Evolutionary conservation across 2,113 vertebrate genomes (phyloP), one percentile per base, ranked within the genome.

Genomic region (Cephalopterus ornatus): DNA sequence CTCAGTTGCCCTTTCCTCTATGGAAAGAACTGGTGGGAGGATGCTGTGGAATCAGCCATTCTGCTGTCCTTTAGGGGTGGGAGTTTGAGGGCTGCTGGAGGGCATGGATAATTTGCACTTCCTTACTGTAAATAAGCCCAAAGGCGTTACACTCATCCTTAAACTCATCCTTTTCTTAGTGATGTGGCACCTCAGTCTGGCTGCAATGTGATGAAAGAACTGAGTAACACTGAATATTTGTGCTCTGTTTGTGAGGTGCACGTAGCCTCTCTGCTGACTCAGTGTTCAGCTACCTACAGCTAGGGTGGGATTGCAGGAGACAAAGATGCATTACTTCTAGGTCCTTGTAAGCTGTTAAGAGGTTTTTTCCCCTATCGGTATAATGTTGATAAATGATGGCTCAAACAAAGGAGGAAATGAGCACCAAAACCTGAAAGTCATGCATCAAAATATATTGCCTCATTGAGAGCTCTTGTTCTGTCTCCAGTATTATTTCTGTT

Each of bases 141-240:
- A 41, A 80, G 90, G 92, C 35, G 10, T 87, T 89, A 86, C 92
- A 95, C 61, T 96, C 92, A 79, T 86, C 62, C 53, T 82, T 68
- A 35, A 89, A 85, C 71, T 94, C 91, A 91, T 63, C 42, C 65
- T 68, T 74, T 89, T 79, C 19, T 5, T 41, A 32, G 28, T 81
- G 86, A 61, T 71, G 71, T 72, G 73, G 65, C 89, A 76, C 37
- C 56, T 91, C 26, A 46, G 52, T 42, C 79, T 84, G 85, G 9
- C 63, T 86, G 33, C 11, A 14, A 9, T 17, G 42, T 86, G 76
- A 33, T 85, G 61, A 92, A 93, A 68, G 83, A 72, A 37, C 65
- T 91, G 91, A 97, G 72, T 81, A 84, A 92, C 28, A 76, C 37
- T 92, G 84, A 88, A 28, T 72, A 20, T 62, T 73, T 21, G 88